These are phyloP conservation scores for Oophaga sylvatica DNA, from an alignment of 2,797 vertebrate species.

Conservation along the genomic window DNA sequence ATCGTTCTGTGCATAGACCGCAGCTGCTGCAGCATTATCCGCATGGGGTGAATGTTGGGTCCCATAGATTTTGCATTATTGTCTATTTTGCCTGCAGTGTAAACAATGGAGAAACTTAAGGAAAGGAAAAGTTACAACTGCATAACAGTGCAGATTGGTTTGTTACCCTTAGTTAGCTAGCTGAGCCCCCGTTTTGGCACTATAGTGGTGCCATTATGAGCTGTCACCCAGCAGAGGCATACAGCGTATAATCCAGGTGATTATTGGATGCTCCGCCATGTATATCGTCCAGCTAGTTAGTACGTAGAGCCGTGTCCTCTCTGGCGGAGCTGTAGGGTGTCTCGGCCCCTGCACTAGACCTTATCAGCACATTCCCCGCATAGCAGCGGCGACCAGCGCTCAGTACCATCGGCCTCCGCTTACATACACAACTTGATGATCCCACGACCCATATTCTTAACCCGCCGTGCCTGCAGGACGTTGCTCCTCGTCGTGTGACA, in stretches of 20 bases:
- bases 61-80: too few species aligned
- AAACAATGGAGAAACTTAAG: neutral
- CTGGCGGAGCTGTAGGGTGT: neutral
- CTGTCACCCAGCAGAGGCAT: neutral
- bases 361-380: constrained; percentile 19
- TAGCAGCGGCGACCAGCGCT: neutral
- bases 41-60: too few species aligned
- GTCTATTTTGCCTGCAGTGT: neutral
- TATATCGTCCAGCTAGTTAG: too few species aligned
- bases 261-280: too few species aligned
- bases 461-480: constrained; percentile 19
- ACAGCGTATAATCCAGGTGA: too few species aligned
- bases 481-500: constrained; percentile 22
- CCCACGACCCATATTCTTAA: constrained; percentile 43
- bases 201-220: too few species aligned
- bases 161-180: too few species aligned
- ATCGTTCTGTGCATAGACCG: neutral
- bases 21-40: too few species aligned
- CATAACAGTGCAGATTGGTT: too few species aligned
- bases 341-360: neutral
- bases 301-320: neutral
- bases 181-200: too few species aligned
- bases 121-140: too few species aligned
- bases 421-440: constrained; percentile 47
- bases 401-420: neutral